Evolutionary conservation across 1,140 invertebrate species (phyloP).

Genomic region (Globodera rostochiensis): DNA sequence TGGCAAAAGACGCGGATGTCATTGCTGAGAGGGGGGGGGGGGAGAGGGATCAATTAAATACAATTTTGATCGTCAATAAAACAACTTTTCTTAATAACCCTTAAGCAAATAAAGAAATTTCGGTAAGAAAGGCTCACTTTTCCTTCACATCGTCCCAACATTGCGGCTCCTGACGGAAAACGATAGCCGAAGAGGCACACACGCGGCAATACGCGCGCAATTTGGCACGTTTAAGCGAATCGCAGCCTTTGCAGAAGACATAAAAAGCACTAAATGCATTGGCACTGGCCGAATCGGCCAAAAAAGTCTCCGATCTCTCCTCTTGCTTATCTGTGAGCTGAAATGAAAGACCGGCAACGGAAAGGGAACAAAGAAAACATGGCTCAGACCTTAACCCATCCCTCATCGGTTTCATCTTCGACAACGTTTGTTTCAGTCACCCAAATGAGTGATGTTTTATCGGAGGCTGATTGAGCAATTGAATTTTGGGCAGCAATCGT

Average conservation of each 20-base stretch:
- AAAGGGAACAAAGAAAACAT: neutral
- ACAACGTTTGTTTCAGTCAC: neutral
- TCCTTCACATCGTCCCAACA: constrained; percentile 36
- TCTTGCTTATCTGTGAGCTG: neutral
- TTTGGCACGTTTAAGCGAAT: constrained; percentile 22
- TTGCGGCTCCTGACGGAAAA: constrained; percentile 33
- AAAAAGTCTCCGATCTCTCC: neutral
- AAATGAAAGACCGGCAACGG: neutral
- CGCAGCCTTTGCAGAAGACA: constrained; percentile 21
- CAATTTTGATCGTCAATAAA: too few species aligned
- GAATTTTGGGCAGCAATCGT: too few species aligned
- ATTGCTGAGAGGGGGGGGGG: constrained; percentile 14
- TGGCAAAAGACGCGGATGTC: constrained; percentile 28
- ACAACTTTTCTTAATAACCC: too few species aligned
- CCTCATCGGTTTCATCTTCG: neutral
- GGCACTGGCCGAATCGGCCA: neutral
- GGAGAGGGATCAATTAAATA: neutral
- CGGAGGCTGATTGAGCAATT: too few species aligned
- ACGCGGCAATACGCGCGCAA: constrained; percentile 35
- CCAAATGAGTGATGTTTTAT: neutral
- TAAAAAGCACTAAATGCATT: neutral
- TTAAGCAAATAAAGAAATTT: too few species aligned
- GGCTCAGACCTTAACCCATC: neutral
- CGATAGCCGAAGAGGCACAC: constrained; percentile 30
- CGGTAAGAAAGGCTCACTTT: constrained; percentile 15